Evolutionary conservation across 2,888 invertebrate species (phyloP).

Genomic region (Toxonevra muliebris): DNA sequence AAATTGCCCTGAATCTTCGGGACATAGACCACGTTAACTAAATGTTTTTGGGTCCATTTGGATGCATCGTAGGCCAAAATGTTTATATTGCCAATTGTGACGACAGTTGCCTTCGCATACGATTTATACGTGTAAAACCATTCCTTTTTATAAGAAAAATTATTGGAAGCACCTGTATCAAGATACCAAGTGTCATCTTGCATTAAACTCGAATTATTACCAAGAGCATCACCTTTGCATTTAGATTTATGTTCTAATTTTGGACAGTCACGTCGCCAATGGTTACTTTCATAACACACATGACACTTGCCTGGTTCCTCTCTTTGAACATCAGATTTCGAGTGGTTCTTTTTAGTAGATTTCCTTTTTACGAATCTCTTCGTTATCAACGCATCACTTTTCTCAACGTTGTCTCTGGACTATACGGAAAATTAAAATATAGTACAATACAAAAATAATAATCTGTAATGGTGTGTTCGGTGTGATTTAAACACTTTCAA

Average conservation of each 20-base stretch:
- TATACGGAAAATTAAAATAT: too few species aligned
- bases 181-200: constrained; percentile 12
- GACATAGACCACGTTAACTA: constrained; percentile 40
- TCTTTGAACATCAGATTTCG: not conserved
- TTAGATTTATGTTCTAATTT: not conserved
- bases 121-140: constrained; percentile 13
- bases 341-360: too few species aligned
- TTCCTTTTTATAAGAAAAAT: constrained; percentile 3
- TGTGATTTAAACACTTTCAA: too few species aligned
- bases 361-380: constrained; percentile 2
- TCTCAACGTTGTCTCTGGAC: constrained; percentile 25
- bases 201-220: constrained; percentile 18
- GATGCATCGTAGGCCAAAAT: constrained; percentile 39
- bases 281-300: not conserved
- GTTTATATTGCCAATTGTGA: constrained; percentile 30
- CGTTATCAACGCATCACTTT: constrained; percentile 17
- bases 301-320: not conserved
- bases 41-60: constrained; percentile 37
- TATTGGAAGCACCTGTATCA: constrained; percentile 3
- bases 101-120: too few species aligned
- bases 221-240: constrained; percentile 19
- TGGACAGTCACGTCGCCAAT: constrained; percentile 11
- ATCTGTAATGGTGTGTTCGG: too few species aligned
- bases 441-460: too few species aligned
- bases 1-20: constrained; percentile 40